These are phyloP conservation scores for Clepsis dumicolana DNA, from an alignment of 2,888 invertebrate genomes.

Conservation along the genomic window DNA sequence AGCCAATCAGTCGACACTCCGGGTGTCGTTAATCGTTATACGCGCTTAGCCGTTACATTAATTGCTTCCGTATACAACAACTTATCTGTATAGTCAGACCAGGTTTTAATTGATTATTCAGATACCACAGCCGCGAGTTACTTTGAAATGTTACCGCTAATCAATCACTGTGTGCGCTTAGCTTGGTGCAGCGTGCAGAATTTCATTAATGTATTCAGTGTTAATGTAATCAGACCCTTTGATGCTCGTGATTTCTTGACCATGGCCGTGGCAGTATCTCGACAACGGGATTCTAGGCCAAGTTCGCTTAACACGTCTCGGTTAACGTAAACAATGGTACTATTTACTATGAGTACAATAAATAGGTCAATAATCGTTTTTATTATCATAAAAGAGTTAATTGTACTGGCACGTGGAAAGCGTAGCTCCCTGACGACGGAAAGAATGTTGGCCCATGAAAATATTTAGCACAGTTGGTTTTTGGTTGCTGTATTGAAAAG, in stretches of 20 bases:
- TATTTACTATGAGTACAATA: background rate
- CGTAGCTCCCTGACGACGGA: background rate
- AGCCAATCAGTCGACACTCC: background rate
- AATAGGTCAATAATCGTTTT: constrained; percentile 7
- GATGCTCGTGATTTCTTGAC: background rate
- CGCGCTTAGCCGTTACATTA: background rate
- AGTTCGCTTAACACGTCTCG: background rate
- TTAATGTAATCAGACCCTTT: background rate
- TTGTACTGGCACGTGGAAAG: background rate
- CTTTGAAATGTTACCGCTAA: background rate
- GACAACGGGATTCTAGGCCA: constrained; percentile 6
- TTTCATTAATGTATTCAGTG: background rate
- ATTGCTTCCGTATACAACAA: background rate
- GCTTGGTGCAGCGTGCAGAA: background rate
- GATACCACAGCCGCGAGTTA: background rate
- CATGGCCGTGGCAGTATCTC: constrained; percentile 1
- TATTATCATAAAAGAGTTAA: background rate
- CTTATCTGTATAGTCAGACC: background rate
- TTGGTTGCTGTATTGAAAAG: too few relatives aligned
- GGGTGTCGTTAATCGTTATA: background rate
- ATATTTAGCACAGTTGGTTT: too few relatives aligned
- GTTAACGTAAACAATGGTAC: background rate
- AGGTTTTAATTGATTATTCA: background rate
- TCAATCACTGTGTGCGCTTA: background rate
- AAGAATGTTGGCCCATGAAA: background rate